Base-by-base conservation (phyloP, 2,797 vertebrate species). In the Siniperca undulata region DNA sequence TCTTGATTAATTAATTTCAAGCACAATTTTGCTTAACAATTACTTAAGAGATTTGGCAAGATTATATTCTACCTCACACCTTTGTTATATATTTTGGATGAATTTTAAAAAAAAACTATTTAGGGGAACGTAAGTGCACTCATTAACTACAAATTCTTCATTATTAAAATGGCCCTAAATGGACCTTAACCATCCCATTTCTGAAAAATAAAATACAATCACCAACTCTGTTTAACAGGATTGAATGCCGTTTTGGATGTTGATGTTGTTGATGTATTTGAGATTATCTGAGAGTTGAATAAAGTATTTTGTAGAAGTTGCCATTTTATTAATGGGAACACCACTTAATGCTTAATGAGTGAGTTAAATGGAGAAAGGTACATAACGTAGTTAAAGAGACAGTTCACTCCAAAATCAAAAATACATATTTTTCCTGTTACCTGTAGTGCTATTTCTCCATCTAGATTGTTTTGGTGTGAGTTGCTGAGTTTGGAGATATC, bases 21-120 rank as follows among this genome's bases (percentile, higher is more conserved):
- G 77, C 56, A 84, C 68, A 86, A 17, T 55, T 88, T 80, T 61
- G 70, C 61, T 82, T 69, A 67, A 59, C 1, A 70, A 76, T 46
- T 74, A 74, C 36, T 77, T 30, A 34, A 44, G 3, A 71, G 12
- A 77, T 88, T 79, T 78, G 80, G 55, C 62, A 79, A 81, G 52
- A 82, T 89, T 86, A 64, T 71, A 65, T 86, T 91, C 90, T 92
- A 89, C 88, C 87, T 90, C 90, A 88, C 44, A 6, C 50, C 52
- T 81, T 88, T 69, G 34, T 80, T 77, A 27, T 72, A 68, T 24
- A 62, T 88, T 88, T 85, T 70, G 75, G 66, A 16, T 70, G 19
- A 50, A 48, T 75, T 75, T 50, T 5, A 16, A 74, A 59, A 75
- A 77, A 17, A 58, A 42, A 12, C 36, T 19, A 55, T 71, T 59